Evolutionary conservation across 2,797 vertebrate species (phyloP), one percentile per base, ranked within the genome.

Genomic region (Pangasius sanitwongsei): DNA sequence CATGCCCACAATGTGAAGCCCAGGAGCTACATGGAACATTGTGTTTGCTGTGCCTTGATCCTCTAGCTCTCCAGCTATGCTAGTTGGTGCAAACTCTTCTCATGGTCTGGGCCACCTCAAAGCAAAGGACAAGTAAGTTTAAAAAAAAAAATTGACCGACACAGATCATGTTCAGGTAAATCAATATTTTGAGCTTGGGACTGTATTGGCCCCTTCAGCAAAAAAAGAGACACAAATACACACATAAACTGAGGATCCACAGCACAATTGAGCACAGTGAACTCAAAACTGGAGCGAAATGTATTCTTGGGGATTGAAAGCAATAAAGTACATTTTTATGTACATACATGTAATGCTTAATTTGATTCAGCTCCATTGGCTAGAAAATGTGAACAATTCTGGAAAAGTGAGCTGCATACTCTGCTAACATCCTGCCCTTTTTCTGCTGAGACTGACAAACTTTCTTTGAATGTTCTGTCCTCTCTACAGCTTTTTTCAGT

Each of bases 81-180:
- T 85, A 85, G 53, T 50, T 84, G 82, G 78, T n/a, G 44, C 18
- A 50, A 67, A 85, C n/a, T 55, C 20, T 37, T 69, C 48, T 70
- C 31, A 70, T 70, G 31, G 5, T 25, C 48, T 85, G 4, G 28
- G 83, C 25, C 41, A 85, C 48, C 44, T 12, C n/a, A 85, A 69
- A 85, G 83, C 11, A 34, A 69, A 34, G 63, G 25, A 84, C 11
- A 53, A 78, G 50, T 55, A 55, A 55, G 37, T 59, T 57, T 4
- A 20, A n/a, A 34, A 34, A 11, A 37, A 59, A 25, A 81, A 57
- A 18, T 15, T 78, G 28, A 50, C 28, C 23, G 7, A 34, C 53
- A 59, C 23, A 37, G 20, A 37, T 61, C 55, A 41, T 37, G 34
- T 82, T 61, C 34, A 41, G 34, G 57, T 61, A 82, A 83, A 44